Evolutionary conservation across 2,797 vertebrate genomes (phyloP).

Genomic region (Gadopsis marmoratus): DNA sequence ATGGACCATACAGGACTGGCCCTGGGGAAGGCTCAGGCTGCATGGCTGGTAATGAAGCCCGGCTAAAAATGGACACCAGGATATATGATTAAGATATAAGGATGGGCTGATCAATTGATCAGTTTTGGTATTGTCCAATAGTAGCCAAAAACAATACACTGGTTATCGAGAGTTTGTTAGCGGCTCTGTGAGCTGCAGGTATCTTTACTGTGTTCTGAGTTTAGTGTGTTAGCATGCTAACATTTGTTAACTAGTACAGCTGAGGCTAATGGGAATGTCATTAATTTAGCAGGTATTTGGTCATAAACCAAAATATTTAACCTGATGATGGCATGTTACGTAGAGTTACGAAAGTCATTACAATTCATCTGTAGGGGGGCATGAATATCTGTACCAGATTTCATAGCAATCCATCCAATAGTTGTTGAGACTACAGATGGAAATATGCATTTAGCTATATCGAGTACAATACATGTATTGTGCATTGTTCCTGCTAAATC

Average conservation of each 20-base stretch:
- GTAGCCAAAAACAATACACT: not conserved
- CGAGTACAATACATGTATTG: too few relatives aligned
- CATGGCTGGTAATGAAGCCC: constrained; percentile 20
- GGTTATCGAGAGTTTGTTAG: not conserved
- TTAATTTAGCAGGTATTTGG: not conserved
- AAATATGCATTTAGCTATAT: too few relatives aligned
- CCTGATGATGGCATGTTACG: not conserved
- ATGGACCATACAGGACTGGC: constrained; percentile 1
- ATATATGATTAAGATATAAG: constrained; percentile 20
- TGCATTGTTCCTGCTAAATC: too few relatives aligned
- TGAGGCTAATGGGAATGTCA: not conserved
- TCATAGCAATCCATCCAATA: not conserved
- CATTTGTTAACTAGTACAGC: not conserved
- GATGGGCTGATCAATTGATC: not conserved
- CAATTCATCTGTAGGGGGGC: not conserved
- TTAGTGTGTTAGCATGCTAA: not conserved
- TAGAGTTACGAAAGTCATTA: not conserved
- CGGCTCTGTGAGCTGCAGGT: not conserved
- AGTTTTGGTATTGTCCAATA: not conserved
- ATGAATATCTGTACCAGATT: not conserved
- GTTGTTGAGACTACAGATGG: not conserved
- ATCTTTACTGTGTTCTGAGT: not conserved
- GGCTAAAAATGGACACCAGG: constrained; percentile 21
- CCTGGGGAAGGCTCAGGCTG: constrained; percentile 1
- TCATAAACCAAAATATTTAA: not conserved